phyloP scores from a whole-genome alignment of 2,113 vertebrate genomes.

The Scopus umbretta region DNA sequence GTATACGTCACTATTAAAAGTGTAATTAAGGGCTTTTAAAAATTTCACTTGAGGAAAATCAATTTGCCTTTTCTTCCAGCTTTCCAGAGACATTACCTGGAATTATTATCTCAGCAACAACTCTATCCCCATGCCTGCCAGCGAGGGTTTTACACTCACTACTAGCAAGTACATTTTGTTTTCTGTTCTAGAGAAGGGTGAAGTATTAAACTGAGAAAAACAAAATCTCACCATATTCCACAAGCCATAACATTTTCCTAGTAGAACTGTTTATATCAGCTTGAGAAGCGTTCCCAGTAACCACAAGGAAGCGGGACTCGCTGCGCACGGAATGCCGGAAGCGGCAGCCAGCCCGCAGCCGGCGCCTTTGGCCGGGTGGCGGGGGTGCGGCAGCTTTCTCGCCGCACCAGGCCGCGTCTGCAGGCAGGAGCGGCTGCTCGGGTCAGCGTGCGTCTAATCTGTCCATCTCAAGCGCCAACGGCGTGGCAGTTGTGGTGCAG shows the following conservation, averaged over 20 bases:
- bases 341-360: not conserved
- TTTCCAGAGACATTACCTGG: not conserved
- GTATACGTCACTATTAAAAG: not conserved
- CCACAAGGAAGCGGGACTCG: not conserved
- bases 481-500: too few relatives aligned
- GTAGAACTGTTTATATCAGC: not conserved
- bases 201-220: not conserved
- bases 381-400: rapidly evolving
- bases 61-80: not conserved
- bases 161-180: not conserved
- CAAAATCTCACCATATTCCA: not conserved
- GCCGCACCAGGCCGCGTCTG: rapidly evolving
- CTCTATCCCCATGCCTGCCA: not conserved
- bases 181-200: not conserved
- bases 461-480: rapidly evolving
- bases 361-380: not conserved
- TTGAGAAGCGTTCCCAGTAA: not conserved
- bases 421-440: rapidly evolving
- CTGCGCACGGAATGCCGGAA: rapidly evolving
- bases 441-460: rapidly evolving
- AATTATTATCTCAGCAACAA: not conserved
- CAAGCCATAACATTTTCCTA: not conserved
- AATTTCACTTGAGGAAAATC: not conserved
- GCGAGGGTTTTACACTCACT: not conserved
- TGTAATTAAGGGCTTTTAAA: not conserved